phyloP scores from a whole-genome alignment of 2,888 invertebrate genomes.

The Volucella bombylans region DNA sequence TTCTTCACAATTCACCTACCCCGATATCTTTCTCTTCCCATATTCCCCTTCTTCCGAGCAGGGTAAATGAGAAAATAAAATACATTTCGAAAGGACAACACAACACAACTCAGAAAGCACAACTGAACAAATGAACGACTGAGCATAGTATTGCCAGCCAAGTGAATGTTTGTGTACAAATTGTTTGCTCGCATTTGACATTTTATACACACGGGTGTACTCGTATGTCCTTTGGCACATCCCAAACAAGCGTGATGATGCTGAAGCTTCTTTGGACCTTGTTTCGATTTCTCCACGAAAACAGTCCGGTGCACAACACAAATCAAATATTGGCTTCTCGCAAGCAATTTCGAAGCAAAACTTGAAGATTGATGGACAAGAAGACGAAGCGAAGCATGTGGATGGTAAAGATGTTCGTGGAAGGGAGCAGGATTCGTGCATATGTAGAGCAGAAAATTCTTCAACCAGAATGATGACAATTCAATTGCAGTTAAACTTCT shows the following conservation, averaged over 20 bases:
- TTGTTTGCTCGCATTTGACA: conserved; percentile 71
- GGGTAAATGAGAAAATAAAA: not conserved
- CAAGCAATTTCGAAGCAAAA: conserved; percentile 51
- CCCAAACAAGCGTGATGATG: conserved; percentile 64
- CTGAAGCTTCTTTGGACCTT: conserved; percentile 26
- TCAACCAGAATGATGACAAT: conserved; percentile 71
- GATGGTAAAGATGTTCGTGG: conserved; percentile 21
- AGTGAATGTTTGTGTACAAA: conserved; percentile 63
- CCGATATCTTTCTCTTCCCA: conserved; percentile 3
- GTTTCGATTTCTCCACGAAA: not conserved
- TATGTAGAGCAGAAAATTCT: conserved; percentile 51
- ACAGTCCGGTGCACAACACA: conserved; percentile 16
- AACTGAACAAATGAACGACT: not conserved
- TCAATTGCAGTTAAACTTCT: conserved; percentile 72
- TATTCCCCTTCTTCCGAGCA: not conserved
- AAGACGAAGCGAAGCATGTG: conserved; percentile 8
- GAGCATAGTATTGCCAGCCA: not conserved
- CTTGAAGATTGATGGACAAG: conserved; percentile 32
- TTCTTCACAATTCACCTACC: conserved; percentile 12
- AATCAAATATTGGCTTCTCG: conserved; percentile 65
- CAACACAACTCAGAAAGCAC: conserved; percentile 26
- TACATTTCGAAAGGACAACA: conserved; percentile 24
- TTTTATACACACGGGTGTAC: conserved; percentile 58
- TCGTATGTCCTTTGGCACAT: conserved; percentile 59
- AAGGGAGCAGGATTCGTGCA: conserved; percentile 16